These are phyloP conservation scores for Carcinoscorpius rotundicauda DNA, from an alignment of 1,140 invertebrate species.

Conservation along the genomic window DNA sequence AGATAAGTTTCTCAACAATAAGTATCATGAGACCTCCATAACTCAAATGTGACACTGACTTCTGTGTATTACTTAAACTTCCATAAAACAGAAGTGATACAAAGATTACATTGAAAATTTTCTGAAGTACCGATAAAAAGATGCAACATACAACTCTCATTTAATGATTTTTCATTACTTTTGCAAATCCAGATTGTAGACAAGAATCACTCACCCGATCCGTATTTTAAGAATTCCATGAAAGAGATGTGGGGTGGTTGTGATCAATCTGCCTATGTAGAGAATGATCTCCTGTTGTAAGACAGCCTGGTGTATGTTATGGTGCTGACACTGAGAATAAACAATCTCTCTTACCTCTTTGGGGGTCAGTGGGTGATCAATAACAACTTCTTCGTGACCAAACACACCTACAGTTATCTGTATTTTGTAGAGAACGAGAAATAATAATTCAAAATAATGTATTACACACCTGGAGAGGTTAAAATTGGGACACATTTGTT, in stretches of 20 bases:
- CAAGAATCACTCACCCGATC: constrained; percentile 50
- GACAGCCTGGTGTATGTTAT: constrained; percentile 86
- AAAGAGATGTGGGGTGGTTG: constrained; percentile 82
- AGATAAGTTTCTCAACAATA: too few relatives aligned
- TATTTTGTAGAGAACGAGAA: constrained; percentile 9
- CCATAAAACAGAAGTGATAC: too few relatives aligned
- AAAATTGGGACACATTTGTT: constrained; percentile 1
- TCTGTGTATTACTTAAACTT: too few relatives aligned
- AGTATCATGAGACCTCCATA: too few relatives aligned
- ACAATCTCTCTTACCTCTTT: constrained; percentile 64
- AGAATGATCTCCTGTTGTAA: constrained; percentile 91
- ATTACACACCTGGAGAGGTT: constrained; percentile 8
- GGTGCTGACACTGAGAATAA: constrained; percentile 48
- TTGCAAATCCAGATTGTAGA: background rate
- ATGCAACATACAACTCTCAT: too few relatives aligned
- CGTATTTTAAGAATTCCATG: constrained; percentile 91
- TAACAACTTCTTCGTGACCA: constrained; percentile 83
- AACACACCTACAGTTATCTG: constrained; percentile 89
- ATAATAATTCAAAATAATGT: background rate
- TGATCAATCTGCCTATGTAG: constrained; percentile 85
- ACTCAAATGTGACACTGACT: too few relatives aligned
- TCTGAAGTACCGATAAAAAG: too few relatives aligned
- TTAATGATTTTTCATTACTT: too few relatives aligned
- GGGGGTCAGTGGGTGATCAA: constrained; percentile 94
- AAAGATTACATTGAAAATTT: too few relatives aligned